Base-by-base conservation (phyloP, 2,888 invertebrate species). In the Rosalia funebris region DNA sequence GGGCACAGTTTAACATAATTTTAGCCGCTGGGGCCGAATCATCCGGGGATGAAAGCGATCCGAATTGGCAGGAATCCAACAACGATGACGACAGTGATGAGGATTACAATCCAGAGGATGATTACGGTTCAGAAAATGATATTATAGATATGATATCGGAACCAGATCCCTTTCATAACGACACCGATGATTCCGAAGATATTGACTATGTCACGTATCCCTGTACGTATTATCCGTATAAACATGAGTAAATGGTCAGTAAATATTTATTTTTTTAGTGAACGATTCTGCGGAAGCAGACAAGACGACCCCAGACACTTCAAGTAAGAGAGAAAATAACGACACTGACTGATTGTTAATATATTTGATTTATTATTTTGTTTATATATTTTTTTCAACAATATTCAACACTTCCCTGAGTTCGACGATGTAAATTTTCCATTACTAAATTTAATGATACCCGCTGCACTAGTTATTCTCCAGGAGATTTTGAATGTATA, bases 191-290 rank as follows among this genome's bases (percentile, higher is more conserved):
- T 41, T 60, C 62, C 44, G 66, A 62, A 3, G 63, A 62, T 36
- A 52, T 63, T 12, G 70, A 66, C 32, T 66, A 68, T 59, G 70
- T 69, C 9, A 63, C 65, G 19, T 68, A 45, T 53, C 56, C 36
- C 34, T 9, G 41, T 31, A 44, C 34, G 39, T 52, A n/a, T 5
- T 4, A 16, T 44, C 15, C 25, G 25, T 25, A 5, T 25, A 5
- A 7, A 25, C 25, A 25, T 25, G 25, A 5, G 7, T 7, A 7
- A 7, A 25, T 3, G 25, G 4, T 25, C 7, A 3, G 25, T 5
- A 19, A 1, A n/a, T 2, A 2, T 20, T 39, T 39, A 2, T 46
- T 19, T 55, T 56, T 56, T 37, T 12, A 56, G 56, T 41, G n/a
- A 55, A 37, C 7, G 46, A 47, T 19, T 41, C 32, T 11, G 10